phyloP scores from a whole-genome alignment of 2,113 vertebrate genomes.

The Antennarius striatus region DNA sequence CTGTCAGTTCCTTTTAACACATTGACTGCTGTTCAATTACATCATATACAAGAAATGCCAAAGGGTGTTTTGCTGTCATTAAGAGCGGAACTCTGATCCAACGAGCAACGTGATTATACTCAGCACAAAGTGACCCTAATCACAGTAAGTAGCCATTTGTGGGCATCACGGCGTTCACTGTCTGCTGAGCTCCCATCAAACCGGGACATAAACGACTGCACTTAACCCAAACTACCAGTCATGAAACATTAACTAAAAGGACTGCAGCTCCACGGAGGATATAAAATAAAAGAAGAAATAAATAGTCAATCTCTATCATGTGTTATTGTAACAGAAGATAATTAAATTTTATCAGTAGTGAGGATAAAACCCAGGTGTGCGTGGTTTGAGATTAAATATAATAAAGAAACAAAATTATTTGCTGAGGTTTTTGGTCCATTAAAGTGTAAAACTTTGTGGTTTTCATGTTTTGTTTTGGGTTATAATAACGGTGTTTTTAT shows the following conservation, averaged over 20 bases:
- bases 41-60: slow-evolving; percentile 20
- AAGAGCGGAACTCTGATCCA: slow-evolving; percentile 6
- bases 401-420: not conserved
- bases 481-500: too few species aligned
- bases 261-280: too few species aligned
- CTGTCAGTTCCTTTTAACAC: not conserved
- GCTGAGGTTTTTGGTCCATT: too few species aligned
- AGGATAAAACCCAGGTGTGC: too few species aligned
- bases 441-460: too few species aligned
- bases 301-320: not conserved
- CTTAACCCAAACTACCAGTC: not conserved
- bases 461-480: too few species aligned
- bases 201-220: not conserved
- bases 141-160: slow-evolving; percentile 5
- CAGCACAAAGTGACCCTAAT: slow-evolving; percentile 2
- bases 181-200: not conserved
- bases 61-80: slow-evolving; percentile 24
- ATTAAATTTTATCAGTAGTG: too few species aligned
- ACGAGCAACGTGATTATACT: slow-evolving; percentile 24
- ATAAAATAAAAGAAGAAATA: not conserved
- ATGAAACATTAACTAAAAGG: not conserved
- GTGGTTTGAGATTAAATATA: too few species aligned
- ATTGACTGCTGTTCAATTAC: slow-evolving; percentile 35
- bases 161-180: too few species aligned
- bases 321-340: too few species aligned